A percentile compares a stretch with the other conserved stretches of the same genome.
Conservation (phyloP, 2,113 vertebrate species). For the Coregonus clupeaformis region DNA sequence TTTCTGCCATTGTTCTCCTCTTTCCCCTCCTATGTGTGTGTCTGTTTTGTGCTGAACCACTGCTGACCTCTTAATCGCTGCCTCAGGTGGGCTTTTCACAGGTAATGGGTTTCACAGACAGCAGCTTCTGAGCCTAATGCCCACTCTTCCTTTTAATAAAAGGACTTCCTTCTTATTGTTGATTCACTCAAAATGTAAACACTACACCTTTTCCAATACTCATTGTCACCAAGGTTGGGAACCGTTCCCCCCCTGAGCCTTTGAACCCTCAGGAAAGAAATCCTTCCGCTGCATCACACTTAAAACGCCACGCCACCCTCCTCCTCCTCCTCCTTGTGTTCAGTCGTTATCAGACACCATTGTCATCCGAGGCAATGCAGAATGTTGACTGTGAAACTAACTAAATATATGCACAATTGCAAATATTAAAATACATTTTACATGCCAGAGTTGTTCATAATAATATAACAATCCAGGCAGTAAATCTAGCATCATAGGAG, state of each 20-base stretch:
- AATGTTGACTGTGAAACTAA: too few species aligned
- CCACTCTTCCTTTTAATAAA: conserved; percentile 10
- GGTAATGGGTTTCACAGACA: conserved; percentile 39
- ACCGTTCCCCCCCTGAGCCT: neutral
- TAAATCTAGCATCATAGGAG: too few species aligned
- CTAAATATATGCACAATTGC: too few species aligned
- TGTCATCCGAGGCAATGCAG: too few species aligned
- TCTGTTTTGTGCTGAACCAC: conserved; percentile 40
- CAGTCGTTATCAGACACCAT: too few species aligned
- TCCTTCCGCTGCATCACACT: neutral
- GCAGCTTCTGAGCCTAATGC: conserved; percentile 4
- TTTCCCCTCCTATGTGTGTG: conserved; percentile 34
- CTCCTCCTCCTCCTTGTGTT: too few species aligned
- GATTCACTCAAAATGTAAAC: conserved; percentile 13
- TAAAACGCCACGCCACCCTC: too few species aligned
- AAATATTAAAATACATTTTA: too few species aligned
- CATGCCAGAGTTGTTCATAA: too few species aligned
- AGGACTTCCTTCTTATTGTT: conserved; percentile 17
- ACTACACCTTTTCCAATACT: neutral
- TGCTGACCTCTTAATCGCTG: conserved; percentile 51
- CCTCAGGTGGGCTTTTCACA: conserved; percentile 47
- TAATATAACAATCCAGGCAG: too few species aligned
- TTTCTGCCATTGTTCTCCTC: conserved; percentile 37
- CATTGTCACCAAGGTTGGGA: conserved; percentile 13
- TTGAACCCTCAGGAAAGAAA: neutral